Conservation (phyloP, 1,140 invertebrate genomes). For the Neodiprion fabricii region DNA sequence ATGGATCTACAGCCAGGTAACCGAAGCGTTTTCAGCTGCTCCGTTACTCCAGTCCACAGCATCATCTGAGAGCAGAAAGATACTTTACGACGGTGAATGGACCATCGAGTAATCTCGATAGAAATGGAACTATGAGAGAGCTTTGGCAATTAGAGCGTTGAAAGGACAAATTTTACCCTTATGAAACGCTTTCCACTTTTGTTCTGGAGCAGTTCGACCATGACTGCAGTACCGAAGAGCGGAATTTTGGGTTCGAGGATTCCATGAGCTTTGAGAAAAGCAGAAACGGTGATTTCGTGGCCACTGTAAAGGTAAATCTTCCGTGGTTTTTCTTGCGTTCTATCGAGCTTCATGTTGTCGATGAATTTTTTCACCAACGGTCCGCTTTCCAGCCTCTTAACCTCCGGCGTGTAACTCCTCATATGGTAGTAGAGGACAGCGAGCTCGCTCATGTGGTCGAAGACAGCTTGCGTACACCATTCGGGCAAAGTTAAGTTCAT, state of each 20-base stretch:
- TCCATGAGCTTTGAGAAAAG: constrained; percentile 67
- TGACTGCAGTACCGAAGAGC: constrained; percentile 67
- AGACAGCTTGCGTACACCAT: constrained; percentile 66
- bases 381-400: constrained; percentile 68
- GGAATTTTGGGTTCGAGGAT: constrained; percentile 71
- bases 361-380: constrained; percentile 33
- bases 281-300: constrained; percentile 73
- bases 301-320: constrained; percentile 69
- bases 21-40: constrained; percentile 55
- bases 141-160: background rate
- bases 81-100: background rate
- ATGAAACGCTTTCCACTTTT: constrained; percentile 43
- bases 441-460: constrained; percentile 55
- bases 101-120: constrained; percentile 11
- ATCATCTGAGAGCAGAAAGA: constrained; percentile 52
- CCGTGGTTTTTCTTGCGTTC: constrained; percentile 22
- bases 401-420: constrained; percentile 63
- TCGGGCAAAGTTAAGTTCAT: constrained; percentile 64
- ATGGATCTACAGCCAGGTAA: constrained; percentile 65
- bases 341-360: constrained; percentile 26
- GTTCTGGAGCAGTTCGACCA: constrained; percentile 71
- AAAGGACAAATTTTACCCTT: constrained; percentile 47
- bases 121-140: background rate
- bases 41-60: constrained; percentile 61
- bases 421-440: constrained; percentile 63